Percentiles rank a stretch among this genome's conserved stretches.
Evolutionary conservation across 2,888 invertebrate genomes (phyloP).

Genomic region (Agriopis marginaria): DNA sequence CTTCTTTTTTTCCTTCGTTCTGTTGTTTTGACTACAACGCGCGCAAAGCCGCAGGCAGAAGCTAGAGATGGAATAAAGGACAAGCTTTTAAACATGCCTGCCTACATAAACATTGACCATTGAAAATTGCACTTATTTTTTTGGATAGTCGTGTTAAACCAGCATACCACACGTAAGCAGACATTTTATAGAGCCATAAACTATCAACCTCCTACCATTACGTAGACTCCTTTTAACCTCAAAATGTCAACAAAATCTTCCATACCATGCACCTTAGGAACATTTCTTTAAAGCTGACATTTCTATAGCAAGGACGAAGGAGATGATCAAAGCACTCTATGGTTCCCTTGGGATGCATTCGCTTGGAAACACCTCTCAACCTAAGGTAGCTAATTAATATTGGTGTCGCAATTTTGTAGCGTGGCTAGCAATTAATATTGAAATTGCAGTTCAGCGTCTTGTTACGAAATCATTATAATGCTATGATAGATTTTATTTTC

Average conservation of each 20-base stretch:
- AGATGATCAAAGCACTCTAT: conserved; percentile 48
- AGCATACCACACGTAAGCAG: conserved; percentile 27
- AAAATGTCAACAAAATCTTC: conserved; percentile 30
- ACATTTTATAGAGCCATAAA: conserved; percentile 39
- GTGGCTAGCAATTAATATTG: conserved; percentile 24
- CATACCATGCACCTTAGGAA: conserved; percentile 20
- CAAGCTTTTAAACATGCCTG: too few relatives aligned
- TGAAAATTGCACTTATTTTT: background rate
- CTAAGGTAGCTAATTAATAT: conserved; percentile 50
- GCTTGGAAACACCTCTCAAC: conserved; percentile 45
- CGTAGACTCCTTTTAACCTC: conserved; percentile 33
- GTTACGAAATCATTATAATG: background rate
- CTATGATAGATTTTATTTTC: too few relatives aligned
- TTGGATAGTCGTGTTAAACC: background rate
- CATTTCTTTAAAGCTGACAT: background rate
- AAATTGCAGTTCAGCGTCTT: background rate
- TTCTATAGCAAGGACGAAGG: conserved; percentile 20
- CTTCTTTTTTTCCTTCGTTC: too few relatives aligned
- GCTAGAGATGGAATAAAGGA: too few relatives aligned
- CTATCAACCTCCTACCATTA: conserved; percentile 37
- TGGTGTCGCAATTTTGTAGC: conserved; percentile 32
- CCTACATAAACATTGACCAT: background rate
- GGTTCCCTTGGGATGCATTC: conserved; percentile 44
- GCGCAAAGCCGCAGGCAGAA: too few relatives aligned
- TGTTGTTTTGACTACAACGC: too few relatives aligned